These are phyloP conservation scores for Caenorhabditis virilis DNA, from an alignment of 2,888 invertebrate genomes.

Conservation along the genomic window DNA sequence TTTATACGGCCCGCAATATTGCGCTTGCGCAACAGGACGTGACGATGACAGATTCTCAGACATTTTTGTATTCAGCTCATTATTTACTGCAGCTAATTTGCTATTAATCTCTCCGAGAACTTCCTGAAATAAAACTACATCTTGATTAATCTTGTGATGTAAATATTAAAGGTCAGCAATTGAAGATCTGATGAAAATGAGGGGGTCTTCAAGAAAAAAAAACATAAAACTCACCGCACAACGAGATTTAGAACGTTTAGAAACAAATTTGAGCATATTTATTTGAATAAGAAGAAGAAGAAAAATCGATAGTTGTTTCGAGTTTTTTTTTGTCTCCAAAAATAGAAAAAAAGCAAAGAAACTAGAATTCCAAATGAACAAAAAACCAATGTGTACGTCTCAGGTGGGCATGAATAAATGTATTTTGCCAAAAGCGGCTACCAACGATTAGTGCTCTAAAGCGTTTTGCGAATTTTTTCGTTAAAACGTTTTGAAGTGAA, in stretches of 20 bases:
- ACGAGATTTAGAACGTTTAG: slow-evolving; percentile 12
- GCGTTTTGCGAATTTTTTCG: too few species aligned
- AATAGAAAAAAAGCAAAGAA: neutral
- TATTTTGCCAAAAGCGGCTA: too few species aligned
- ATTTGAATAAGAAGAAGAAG: neutral
- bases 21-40: slow-evolving; percentile 69
- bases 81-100: slow-evolving; percentile 59
- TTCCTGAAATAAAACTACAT: slow-evolving; percentile 35
- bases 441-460: too few species aligned
- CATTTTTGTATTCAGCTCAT: slow-evolving; percentile 66
- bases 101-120: slow-evolving; percentile 64
- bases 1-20: slow-evolving; percentile 97
- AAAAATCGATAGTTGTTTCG: too few species aligned
- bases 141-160: neutral
- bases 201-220: neutral
- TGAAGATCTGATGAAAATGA: neutral
- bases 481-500: too few species aligned
- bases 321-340: neutral
- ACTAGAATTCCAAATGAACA: neutral
- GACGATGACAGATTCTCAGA: slow-evolving; percentile 43
- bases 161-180: neutral
- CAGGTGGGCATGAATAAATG: too few species aligned
- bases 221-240: slow-evolving; percentile 16
- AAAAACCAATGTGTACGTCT: neutral
- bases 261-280: slow-evolving; percentile 28